Conservation (phyloP, 2,888 invertebrate genomes). For the Dyspetes luteomarginatus region DNA sequence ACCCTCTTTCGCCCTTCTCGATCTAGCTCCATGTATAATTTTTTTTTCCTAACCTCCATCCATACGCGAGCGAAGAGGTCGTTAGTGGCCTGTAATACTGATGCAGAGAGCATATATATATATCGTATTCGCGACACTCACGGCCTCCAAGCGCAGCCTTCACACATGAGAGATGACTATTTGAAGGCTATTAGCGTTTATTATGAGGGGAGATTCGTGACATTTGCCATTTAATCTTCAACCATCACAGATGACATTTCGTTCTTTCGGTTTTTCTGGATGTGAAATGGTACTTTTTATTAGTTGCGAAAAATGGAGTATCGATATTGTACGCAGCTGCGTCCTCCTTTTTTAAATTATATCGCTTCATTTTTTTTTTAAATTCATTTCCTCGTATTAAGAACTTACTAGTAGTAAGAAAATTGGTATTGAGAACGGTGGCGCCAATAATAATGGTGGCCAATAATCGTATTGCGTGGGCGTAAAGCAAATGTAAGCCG, state of each 20-base stretch:
- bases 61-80: slow-evolving; percentile 29
- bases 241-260: neutral
- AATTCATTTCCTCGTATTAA: too few relatives aligned
- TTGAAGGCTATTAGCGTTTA: slow-evolving; percentile 17
- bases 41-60: slow-evolving; percentile 38
- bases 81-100: slow-evolving; percentile 48
- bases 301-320: neutral
- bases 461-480: too few relatives aligned
- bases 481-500: too few relatives aligned
- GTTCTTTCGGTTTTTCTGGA: neutral
- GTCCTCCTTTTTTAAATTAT: too few relatives aligned
- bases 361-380: too few relatives aligned
- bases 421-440: too few relatives aligned
- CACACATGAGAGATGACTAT: slow-evolving; percentile 40
- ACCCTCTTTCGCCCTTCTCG: slow-evolving; percentile 10
- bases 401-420: too few relatives aligned
- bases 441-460: too few relatives aligned
- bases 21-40: slow-evolving; percentile 25
- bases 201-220: slow-evolving; percentile 15
- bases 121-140: slow-evolving; percentile 28
- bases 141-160: neutral
- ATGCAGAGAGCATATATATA: slow-evolving; percentile 24
- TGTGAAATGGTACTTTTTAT: neutral
- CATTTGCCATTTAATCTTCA: neutral
- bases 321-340: too few relatives aligned